Evolutionary conservation across 1,140 invertebrate species (phyloP).

Genomic region (Aphidius ervi): DNA sequence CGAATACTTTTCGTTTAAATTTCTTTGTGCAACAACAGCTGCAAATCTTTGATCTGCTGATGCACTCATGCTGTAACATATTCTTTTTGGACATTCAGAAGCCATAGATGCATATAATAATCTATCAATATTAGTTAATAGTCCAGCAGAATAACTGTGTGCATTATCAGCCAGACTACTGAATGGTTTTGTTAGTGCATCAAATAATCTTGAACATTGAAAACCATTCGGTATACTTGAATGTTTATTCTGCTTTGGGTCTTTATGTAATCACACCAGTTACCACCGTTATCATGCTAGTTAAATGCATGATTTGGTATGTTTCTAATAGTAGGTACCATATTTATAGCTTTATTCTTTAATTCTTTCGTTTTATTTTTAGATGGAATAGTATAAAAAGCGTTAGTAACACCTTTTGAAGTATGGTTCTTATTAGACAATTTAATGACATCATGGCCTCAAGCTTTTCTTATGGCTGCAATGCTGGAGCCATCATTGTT

Average conservation of each 20-base stretch:
- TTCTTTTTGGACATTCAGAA: slow-evolving; percentile 13
- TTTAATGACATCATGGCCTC: slow-evolving; percentile 1
- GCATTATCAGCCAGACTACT: slow-evolving; percentile 7
- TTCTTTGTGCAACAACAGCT: slow-evolving; percentile 15
- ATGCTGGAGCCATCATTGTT: slow-evolving; percentile 12
- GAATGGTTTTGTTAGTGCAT: slow-evolving; percentile 5
- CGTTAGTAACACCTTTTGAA: slow-evolving; percentile 1
- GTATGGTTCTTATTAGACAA: slow-evolving; percentile 9
- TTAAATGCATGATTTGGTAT: slow-evolving; percentile 10
- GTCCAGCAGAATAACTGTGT: slow-evolving; percentile 12
- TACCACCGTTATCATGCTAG: neutral
- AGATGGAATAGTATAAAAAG: neutral
- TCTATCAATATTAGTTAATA: slow-evolving; percentile 5
- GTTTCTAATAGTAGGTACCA: neutral
- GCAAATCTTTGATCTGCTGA: slow-evolving; percentile 13
- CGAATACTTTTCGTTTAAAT: slow-evolving; percentile 8
- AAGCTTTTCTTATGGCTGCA: neutral
- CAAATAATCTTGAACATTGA: slow-evolving; percentile 9
- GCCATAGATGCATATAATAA: slow-evolving; percentile 14
- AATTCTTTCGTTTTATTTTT: slow-evolving; percentile 1
- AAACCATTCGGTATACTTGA: slow-evolving; percentile 8
- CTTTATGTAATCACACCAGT: slow-evolving; percentile 4
- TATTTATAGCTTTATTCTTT: neutral
- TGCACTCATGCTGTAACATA: slow-evolving; percentile 3
- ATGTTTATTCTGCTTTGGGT: slow-evolving; percentile 10